Conservation (phyloP, 2,113 vertebrate genomes). For the Tragelaphus imberbis region DNA sequence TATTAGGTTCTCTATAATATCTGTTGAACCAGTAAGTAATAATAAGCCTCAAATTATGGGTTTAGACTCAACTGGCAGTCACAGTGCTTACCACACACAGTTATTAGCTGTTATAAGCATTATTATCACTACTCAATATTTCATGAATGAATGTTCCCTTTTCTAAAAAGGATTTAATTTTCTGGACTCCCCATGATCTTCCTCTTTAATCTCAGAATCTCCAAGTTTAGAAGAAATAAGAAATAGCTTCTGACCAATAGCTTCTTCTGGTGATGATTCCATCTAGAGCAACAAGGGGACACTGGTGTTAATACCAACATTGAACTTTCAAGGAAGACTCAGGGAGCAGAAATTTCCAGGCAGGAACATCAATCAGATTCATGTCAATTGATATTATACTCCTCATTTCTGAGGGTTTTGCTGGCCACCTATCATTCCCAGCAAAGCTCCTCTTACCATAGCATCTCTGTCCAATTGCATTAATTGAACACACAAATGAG, state of each 20-base stretch:
- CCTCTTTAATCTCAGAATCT: background rate
- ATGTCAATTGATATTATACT: background rate
- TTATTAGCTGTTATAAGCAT: background rate
- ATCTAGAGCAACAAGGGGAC: background rate
- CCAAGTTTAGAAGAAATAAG: constrained; percentile 14
- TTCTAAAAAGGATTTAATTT: constrained; percentile 33
- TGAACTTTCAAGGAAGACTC: background rate
- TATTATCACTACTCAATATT: background rate
- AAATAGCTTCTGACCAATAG: background rate
- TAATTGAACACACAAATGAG: constrained; percentile 31
- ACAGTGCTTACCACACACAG: background rate
- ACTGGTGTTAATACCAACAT: background rate
- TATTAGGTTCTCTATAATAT: background rate
- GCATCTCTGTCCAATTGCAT: background rate
- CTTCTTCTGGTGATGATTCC: background rate
- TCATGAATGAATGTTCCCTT: background rate
- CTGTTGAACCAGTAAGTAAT: background rate
- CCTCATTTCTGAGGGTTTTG: background rate
- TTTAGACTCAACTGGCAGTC: background rate
- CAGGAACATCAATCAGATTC: background rate
- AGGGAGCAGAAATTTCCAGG: background rate
- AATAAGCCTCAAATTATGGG: constrained; percentile 19
- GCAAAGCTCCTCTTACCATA: background rate
- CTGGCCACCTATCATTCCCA: background rate
- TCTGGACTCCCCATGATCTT: background rate